Base-by-base conservation (phyloP, 2,888 invertebrate genomes). In the Eupeodes luniger region DNA sequence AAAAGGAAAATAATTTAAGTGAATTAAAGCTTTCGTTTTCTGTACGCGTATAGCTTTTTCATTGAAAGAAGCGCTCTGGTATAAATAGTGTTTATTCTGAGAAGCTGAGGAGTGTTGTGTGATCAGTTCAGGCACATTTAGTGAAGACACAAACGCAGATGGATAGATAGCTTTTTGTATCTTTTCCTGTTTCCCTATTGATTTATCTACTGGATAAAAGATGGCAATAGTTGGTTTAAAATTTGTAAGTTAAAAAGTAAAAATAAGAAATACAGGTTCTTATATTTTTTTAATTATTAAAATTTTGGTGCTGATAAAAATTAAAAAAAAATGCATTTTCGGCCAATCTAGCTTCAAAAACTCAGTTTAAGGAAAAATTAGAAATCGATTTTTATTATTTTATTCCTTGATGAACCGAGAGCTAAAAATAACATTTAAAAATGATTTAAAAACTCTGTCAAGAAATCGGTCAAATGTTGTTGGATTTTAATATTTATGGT, bases 171-270 rank as follows among this genome's bases (percentile, higher is more conserved):
- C 16, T 69, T 69, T 53, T 16, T 27, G 27, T 0, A 36, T 44
- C 40, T 19, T n/a, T n/a, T 7, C 12, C 57, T 44, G 19, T 19
- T n/a, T 34, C 12, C 19, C 57, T 59, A 55, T 51, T 69, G 34
- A 14, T 81, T 14, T 64, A 49, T 81, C 88, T 88, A 81, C 19
- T 88, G 81, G 85, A 81, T 70, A 74, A 57, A 72, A 88, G 88
- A 78, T 88, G 88, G 88, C 85, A 66, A 51, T 53, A 76, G 72
- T 77, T 55, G 49, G 0, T n/a, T 5, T 4, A 40, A 3, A 9
- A 6, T 27, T 40, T 61, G 84, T 85, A 67, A 76, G 80, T 66
- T 62, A 40, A 27, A 27, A 14, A 14, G 12, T 27, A 2, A 57
- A 27, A 57, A 49, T n/a, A 49, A 14, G 4, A 27, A 27, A 27